Base-by-base conservation (phyloP, 2,113 vertebrate genomes). In the Nerophis ophidion region DNA sequence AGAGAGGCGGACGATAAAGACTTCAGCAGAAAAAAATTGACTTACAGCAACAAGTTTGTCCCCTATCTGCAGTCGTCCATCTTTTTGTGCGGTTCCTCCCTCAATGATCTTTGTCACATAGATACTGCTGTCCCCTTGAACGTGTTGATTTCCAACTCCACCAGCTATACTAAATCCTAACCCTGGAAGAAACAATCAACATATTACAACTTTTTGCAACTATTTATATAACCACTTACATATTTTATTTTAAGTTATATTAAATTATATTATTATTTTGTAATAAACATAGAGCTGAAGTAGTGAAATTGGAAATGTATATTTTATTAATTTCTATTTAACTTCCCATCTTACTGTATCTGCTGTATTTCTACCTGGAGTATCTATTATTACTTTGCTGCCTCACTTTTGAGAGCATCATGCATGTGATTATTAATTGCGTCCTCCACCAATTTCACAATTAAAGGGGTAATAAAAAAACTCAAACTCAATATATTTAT, bases 151-250 rank as follows among this genome's bases (percentile, higher is more conserved):
- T 76, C 94, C 95, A 61, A 97, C 93, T 72, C 97, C 97, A 35
- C 97, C 97, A 59, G 97, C 97, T 88, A 99, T 99, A 86, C 97
- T 99, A 88, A 99, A 99, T 33, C 97, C 97, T 65, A 99, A 92
- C 86, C 97, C 96, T 99, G 85, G 35, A 42, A 71, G 26, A 63
- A 55, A 63, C 70, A 38, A 70, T 40, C 6, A 48, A 14, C 0
- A 26, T 10, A 1, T 64, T 44, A 57, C 17, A 45, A 0, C 8
- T 49, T 17, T 48, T 8, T 40, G 38, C 10, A 8, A 3, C 38
- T 40, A 9, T 8, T 40, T 40, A 40, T 40, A 9, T 40, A 40
- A 9, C 13, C 3, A 14, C 5, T 15, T 16, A 10, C 47, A 8
- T 56, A n/a, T 47, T 55, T 8, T 9, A 8, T 9, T 9, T 40